A percentile compares a stretch with the other conserved stretches of the same genome.
Evolutionary conservation across 2,113 vertebrate genomes (phyloP).

Genomic region (Orcinus orca): DNA sequence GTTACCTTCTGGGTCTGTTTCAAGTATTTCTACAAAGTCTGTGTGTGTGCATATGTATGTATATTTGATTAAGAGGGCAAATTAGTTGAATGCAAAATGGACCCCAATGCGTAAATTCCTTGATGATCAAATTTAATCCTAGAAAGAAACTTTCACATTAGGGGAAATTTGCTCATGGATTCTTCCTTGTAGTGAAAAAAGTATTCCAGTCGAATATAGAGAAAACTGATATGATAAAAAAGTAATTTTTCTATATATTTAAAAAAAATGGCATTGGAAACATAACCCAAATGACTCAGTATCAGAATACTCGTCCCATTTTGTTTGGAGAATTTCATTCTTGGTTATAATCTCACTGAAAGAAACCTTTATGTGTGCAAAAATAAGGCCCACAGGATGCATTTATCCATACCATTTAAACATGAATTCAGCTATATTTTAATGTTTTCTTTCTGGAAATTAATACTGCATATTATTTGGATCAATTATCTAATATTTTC

Average conservation of each 20-base stretch:
- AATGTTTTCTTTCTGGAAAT: neutral
- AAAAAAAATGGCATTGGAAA: neutral
- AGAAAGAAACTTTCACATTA: neutral
- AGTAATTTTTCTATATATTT: neutral
- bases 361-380: neutral
- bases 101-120: neutral
- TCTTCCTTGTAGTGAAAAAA: neutral
- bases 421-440: neutral
- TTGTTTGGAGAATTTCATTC: neutral
- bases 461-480: neutral
- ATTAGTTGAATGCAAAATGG: neutral
- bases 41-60: neutral
- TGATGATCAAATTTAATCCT: neutral
- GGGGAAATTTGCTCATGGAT: neutral
- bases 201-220: neutral
- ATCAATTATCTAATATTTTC: neutral
- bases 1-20: neutral
- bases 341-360: neutral
- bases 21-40: neutral
- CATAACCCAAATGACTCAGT: neutral
- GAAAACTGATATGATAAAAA: neutral
- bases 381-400: neutral
- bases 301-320: neutral
- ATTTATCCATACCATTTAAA: neutral
- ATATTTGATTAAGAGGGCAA: neutral